phyloP scores from a whole-genome alignment of 2,113 vertebrate genomes.

The Haplochromis vanheusdeni region DNA sequence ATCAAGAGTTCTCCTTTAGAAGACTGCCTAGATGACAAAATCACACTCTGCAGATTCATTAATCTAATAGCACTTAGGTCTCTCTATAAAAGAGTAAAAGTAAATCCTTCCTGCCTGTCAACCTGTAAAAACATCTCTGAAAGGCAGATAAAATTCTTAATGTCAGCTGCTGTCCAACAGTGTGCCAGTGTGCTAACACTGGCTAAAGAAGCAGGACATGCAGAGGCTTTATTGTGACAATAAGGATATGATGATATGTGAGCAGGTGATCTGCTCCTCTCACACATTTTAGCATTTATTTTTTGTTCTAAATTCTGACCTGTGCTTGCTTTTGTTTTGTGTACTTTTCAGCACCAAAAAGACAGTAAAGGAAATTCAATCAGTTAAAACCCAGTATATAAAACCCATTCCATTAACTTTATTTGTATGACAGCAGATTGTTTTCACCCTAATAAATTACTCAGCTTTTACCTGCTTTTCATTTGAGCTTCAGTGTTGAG shows the following conservation, averaged over 20 bases:
- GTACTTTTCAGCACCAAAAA: neutral
- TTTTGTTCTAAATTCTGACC: neutral
- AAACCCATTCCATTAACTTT: neutral
- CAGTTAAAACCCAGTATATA: neutral
- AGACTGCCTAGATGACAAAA: neutral
- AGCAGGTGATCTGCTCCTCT: neutral
- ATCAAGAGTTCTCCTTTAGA: neutral
- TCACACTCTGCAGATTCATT: neutral
- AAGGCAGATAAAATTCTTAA: neutral
- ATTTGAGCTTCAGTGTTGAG: neutral
- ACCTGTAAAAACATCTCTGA: neutral
- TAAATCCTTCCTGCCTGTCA: neutral
- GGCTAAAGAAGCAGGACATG: fast-evolving
- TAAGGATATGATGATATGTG: fast-evolving
- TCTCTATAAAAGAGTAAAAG: neutral
- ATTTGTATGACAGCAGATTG: neutral
- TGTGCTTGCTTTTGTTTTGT: neutral
- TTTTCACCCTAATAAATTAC: neutral
- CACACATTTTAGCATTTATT: neutral
- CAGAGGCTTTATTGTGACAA: neutral
- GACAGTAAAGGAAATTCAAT: neutral
- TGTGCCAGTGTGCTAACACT: neutral
- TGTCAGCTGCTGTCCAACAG: neutral
- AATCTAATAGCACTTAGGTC: neutral
- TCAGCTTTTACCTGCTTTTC: neutral